phyloP scores from a whole-genome alignment of 1,140 invertebrate species.

The Zaprionus davidi region DNA sequence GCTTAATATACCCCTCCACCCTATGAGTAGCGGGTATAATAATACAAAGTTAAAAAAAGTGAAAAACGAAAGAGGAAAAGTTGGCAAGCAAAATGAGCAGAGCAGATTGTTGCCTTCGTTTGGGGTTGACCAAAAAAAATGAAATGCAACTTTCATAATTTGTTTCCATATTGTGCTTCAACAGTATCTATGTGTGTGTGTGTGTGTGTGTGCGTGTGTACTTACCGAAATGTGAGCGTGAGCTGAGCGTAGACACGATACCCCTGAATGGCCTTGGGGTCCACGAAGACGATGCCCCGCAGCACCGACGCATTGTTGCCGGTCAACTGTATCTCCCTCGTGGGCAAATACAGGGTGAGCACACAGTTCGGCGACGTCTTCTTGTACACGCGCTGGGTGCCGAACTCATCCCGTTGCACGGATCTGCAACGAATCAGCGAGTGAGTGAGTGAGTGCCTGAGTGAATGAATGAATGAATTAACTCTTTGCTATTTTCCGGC shows the following conservation, averaged over 20 bases:
- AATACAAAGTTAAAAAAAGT: not conserved
- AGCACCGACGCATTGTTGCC: conserved; percentile 90
- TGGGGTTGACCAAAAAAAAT: not conserved
- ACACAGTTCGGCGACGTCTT: conserved; percentile 93
- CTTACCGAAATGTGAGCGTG: conserved; percentile 91
- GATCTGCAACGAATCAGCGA: conserved; percentile 30
- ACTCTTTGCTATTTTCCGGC: not conserved
- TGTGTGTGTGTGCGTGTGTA: not conserved
- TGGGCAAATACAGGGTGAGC: conserved; percentile 91
- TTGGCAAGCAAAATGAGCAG: not conserved
- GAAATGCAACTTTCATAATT: conserved; percentile 3
- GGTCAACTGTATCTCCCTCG: conserved; percentile 90
- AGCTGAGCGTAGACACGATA: conserved; percentile 93
- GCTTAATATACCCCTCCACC: too few relatives aligned
- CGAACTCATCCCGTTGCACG: conserved; percentile 67
- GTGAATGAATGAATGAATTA: not conserved
- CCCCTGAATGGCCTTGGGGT: conserved; percentile 87
- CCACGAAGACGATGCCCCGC: conserved; percentile 91
- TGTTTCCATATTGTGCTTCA: not conserved
- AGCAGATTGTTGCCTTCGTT: not conserved
- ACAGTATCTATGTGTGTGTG: not conserved
- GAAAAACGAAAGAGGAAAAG: not conserved
- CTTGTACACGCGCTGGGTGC: conserved; percentile 81
- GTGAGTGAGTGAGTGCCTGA: not conserved
- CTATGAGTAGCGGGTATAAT: not conserved